Percentiles rank a stretch among this genome's conserved stretches.
Evolutionary conservation across 2,113 vertebrate species (phyloP).

Genomic region (Scortum barcoo): DNA sequence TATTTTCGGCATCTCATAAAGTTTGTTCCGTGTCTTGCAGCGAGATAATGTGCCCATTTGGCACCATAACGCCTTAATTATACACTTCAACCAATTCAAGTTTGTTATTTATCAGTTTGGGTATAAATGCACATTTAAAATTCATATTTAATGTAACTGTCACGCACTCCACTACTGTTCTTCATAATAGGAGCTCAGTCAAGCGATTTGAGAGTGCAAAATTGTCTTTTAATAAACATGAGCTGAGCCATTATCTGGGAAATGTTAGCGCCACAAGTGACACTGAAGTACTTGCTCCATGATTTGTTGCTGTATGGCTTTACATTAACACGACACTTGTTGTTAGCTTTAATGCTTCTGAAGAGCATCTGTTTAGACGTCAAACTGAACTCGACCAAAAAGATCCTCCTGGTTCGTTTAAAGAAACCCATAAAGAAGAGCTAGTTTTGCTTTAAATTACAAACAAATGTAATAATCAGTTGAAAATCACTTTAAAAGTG

Average conservation of each 20-base stretch:
- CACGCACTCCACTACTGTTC: background rate
- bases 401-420: background rate
- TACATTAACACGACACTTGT: background rate
- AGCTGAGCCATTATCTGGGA: conserved; percentile 2
- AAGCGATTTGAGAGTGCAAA: conserved; percentile 18
- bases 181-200: conserved; percentile 8
- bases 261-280: conserved; percentile 3
- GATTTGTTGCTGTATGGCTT: conserved; percentile 25
- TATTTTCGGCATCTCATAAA: conserved; percentile 1
- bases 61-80: background rate
- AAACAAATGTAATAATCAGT: background rate
- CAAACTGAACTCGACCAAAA: background rate
- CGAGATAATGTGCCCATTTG: conserved; percentile 9
- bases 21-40: conserved; percentile 9
- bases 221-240: conserved; percentile 38
- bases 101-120: conserved; percentile 12
- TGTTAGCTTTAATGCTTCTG: background rate
- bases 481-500: background rate
- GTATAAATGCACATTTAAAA: conserved; percentile 15
- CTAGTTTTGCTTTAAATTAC: background rate
- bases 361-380: background rate
- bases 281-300: background rate
- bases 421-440: background rate
- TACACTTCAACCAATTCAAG: background rate
- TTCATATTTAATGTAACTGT: conserved; percentile 10